A percentile compares a stretch with the other conserved stretches of the same genome.
These are phyloP conservation scores for Sturnus vulgaris DNA, from an alignment of 2,113 vertebrate genomes.

Conservation along the genomic window DNA sequence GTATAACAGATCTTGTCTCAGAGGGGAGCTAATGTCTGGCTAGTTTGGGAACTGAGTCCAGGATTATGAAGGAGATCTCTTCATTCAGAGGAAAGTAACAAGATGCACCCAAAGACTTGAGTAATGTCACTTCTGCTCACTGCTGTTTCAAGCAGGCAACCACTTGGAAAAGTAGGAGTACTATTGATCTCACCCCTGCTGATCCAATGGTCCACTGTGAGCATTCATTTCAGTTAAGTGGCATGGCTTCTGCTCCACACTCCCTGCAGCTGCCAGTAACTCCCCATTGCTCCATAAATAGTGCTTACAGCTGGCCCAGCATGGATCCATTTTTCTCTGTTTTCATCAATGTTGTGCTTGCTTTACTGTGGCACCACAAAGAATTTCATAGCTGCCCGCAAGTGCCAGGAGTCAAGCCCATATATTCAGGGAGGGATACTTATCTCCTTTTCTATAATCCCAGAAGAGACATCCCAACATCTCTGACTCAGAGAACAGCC, in stretches of 20 bases:
- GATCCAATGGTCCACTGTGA: slow-evolving; percentile 50
- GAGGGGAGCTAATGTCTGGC: not conserved
- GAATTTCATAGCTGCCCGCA: not conserved
- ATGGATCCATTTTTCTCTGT: slow-evolving; percentile 25
- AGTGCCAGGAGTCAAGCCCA: not conserved
- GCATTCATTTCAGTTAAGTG: slow-evolving; percentile 56
- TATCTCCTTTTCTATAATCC: not conserved
- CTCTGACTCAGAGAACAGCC: not conserved
- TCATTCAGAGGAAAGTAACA: not conserved
- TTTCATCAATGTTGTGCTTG: slow-evolving; percentile 18
- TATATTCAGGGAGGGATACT: not conserved
- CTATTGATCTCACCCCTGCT: slow-evolving; percentile 46
- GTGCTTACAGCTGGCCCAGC: slow-evolving; percentile 39
- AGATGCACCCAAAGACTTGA: slow-evolving; percentile 36
- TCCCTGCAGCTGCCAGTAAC: slow-evolving; percentile 37
- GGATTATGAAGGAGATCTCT: not conserved
- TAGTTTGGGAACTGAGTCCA: not conserved
- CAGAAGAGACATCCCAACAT: slow-evolving; percentile 14
- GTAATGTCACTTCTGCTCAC: slow-evolving; percentile 5
- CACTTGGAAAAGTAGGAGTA: slow-evolving; percentile 45
- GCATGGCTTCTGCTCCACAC: slow-evolving; percentile 22
- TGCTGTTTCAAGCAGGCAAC: slow-evolving; percentile 31
- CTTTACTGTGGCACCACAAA: slow-evolving; percentile 19
- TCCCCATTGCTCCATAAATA: slow-evolving; percentile 49
- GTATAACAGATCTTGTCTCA: not conserved